Conservation (phyloP, 2,797 vertebrate genomes). For the Apogon hyalosoma region DNA sequence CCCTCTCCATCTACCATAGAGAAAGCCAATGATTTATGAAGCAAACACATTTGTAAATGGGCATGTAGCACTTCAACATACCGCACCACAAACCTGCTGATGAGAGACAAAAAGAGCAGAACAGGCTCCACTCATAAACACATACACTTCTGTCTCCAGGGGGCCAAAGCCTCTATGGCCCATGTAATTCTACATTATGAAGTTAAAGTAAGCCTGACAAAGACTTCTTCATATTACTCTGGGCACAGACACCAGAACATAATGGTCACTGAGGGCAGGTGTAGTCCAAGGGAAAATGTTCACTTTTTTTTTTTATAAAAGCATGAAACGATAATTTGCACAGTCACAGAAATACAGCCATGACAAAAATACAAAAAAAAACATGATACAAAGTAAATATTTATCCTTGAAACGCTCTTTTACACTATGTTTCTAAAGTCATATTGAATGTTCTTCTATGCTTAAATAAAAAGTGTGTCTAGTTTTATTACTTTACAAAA, state of each 20-base stretch:
- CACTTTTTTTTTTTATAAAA: no score
- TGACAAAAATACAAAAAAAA: no score
- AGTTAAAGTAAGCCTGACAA: conserved; percentile 61
- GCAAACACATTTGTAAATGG: conserved; percentile 79
- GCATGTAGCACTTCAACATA: conserved; percentile 68
- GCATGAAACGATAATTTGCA: not conserved
- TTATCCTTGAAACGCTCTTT: no score
- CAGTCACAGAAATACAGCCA: no score
- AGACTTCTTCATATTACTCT: conserved; percentile 49
- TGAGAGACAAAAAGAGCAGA: conserved; percentile 69
- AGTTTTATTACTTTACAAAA: no score
- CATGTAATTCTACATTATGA: conserved; percentile 46
- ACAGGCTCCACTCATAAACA: conserved; percentile 36
- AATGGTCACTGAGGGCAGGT: conserved; percentile 19
- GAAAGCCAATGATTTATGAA: conserved; percentile 78
- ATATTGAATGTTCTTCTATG: no score
- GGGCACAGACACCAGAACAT: conserved; percentile 49
- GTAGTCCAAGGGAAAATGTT: not conserved
- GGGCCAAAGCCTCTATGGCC: conserved; percentile 28
- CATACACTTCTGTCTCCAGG: conserved; percentile 30
- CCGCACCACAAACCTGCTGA: conserved; percentile 81
- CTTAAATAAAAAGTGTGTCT: no score
- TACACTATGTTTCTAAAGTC: no score
- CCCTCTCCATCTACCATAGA: conserved; percentile 43
- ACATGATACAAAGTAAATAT: no score